phyloP scores from a whole-genome alignment of 92 coral and sea anemone genomes.

The Desmophyllum pertusum region DNA sequence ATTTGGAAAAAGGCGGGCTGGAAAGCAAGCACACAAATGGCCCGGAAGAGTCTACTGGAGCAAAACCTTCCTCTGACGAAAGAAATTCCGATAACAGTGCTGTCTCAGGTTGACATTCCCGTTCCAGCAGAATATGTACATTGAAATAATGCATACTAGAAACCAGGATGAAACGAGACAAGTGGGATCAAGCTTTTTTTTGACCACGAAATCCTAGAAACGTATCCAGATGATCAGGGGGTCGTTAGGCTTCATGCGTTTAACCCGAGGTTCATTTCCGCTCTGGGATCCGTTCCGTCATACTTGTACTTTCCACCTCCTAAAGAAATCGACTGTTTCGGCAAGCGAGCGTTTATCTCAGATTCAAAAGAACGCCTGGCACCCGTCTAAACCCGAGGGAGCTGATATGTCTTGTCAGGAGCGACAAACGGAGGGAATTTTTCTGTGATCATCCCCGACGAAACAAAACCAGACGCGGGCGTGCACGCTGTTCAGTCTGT shows the following conservation, averaged over 20 bases:
- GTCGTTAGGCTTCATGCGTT: background rate
- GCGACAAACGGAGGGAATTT: conserved; percentile 33
- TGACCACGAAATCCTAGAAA: conserved; percentile 27
- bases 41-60: conserved; percentile 1
- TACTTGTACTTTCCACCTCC: too few species aligned
- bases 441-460: conserved; percentile 6
- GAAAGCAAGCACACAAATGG: background rate
- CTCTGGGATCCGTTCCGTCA: too few species aligned
- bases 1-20: conserved; percentile 22
- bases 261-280: too few species aligned
- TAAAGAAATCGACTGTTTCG: too few species aligned
- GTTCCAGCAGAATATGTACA: conserved; percentile 17
- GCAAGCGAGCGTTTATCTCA: too few species aligned
- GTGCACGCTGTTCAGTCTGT: conserved; percentile 3
- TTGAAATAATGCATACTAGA: conserved; percentile 6
- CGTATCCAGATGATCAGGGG: conserved; percentile 14
- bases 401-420: conserved; percentile 21
- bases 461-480: background rate
- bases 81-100: conserved; percentile 29
- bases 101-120: conserved; percentile 27
- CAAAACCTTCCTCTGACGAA: conserved; percentile 16
- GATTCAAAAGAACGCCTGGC: too few species aligned
- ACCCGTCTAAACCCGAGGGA: conserved; percentile 20
- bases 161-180: conserved; percentile 29
- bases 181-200: conserved; percentile 40